Evolutionary conservation across 2,113 vertebrate genomes (phyloP).

Genomic region (Spheniscus mendiculus): DNA sequence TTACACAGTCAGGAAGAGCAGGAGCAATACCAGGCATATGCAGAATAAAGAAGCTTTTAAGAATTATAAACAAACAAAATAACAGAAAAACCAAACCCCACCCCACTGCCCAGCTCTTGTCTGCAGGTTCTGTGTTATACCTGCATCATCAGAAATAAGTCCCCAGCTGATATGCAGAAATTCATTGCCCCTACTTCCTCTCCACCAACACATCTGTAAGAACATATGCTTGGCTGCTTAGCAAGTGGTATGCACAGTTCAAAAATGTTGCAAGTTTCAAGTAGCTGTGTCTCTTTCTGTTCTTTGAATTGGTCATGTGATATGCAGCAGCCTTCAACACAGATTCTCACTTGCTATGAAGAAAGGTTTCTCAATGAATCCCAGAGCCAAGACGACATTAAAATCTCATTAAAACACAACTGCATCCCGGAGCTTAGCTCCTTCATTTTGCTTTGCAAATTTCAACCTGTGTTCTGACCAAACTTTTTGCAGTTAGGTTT

Average conservation of each 20-base stretch:
- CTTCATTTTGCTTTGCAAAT: not conserved
- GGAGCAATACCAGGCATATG: not conserved
- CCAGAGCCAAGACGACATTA: not conserved
- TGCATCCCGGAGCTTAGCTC: not conserved
- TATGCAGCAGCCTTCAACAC: not conserved
- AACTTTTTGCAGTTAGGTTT: not conserved
- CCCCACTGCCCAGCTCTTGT: not conserved
- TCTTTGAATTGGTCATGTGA: not conserved
- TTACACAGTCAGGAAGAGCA: not conserved
- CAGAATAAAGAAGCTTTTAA: not conserved
- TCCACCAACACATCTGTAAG: not conserved
- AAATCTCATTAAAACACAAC: not conserved
- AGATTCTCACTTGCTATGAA: not conserved
- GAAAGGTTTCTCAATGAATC: not conserved
- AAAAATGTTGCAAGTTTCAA: not conserved
- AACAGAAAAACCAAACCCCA: not conserved
- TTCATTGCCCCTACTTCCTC: not conserved
- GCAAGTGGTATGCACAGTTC: not conserved
- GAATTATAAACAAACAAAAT: not conserved
- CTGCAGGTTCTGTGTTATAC: not conserved
- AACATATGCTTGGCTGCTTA: not conserved
- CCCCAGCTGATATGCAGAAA: not conserved
- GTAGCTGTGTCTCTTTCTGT: not conserved
- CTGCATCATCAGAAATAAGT: not conserved
- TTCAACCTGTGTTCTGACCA: not conserved